Base-by-base conservation (phyloP, 2,113 vertebrate species). In the Fulmarus glacialis region DNA sequence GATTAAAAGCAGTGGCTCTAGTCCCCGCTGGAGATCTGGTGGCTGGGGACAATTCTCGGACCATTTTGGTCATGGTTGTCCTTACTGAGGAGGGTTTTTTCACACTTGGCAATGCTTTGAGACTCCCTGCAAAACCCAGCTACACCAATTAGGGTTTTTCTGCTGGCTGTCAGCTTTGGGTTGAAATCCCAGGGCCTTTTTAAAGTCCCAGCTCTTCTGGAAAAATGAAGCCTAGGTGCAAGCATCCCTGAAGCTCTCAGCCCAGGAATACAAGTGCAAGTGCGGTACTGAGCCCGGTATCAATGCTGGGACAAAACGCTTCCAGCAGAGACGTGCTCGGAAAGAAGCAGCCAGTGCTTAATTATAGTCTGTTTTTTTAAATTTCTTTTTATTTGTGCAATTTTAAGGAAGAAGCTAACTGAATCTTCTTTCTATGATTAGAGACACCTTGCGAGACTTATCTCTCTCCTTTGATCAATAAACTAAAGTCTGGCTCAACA, bases 401-500 rank as follows among this genome's bases (percentile, higher is more conserved):
- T 82, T 91, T 73, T 53, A 93, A 91, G 62, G 58, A 87, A 85
- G 47, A 77, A 50, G n/a, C 30, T 85, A 79, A 92, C 64, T 59
- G 75, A 81, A 91, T 93, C 64, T 45, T 83, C 59, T 60, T 60
- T 23, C 47, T 78, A 1, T 75, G 83, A 50, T 92, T 91, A 64
- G 56, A 84, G 87, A 38, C 70, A 94, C 81, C 48, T 84, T 89
- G 60, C 0, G 13, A 94, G 95, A 58, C 87, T 80, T 59, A 24
- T 53, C 64, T 63, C 62, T 91, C 79, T 71, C 68, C 70, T 91
- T 90, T 92, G 91, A 96, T 97, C 94, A 89, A 15, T 72, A 64
- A 24, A 19, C 77, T 89, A 30, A 59, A 73, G 64, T 75, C 91
- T 95, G 83, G 56, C 96, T 97, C 84, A 87, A 87, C 77, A 94